Conservation (phyloP, 2,797 vertebrate genomes). For the Arvicola amphibius region DNA sequence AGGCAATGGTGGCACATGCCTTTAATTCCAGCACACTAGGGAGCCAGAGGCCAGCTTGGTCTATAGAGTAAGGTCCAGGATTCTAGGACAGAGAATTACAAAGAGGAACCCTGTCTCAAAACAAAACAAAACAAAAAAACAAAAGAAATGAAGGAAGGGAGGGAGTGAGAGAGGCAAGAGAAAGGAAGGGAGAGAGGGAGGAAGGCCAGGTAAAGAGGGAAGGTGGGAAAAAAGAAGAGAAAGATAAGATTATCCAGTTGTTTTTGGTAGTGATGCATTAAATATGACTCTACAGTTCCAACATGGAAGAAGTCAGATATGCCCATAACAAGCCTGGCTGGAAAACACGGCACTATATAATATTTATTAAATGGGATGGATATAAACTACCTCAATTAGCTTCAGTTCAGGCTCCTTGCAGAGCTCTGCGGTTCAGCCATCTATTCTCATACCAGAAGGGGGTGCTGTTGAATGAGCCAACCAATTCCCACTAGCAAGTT, state of each 20-base stretch:
- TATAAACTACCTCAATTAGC: not conserved
- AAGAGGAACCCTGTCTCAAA: not conserved
- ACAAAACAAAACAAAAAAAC: too few relatives aligned
- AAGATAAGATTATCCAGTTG: not conserved
- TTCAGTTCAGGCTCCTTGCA: not conserved
- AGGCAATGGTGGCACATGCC: not conserved
- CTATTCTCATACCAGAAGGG: conserved; percentile 57
- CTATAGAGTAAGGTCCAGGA: not conserved
- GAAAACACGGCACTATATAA: not conserved
- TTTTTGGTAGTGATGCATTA: not conserved
- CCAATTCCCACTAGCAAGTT: not conserved
- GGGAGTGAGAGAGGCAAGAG: accelerated
- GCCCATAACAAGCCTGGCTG: not conserved
- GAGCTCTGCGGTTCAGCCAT: not conserved
- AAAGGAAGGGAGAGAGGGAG: too few relatives aligned
- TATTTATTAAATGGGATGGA: too few relatives aligned
- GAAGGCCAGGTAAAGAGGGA: too few relatives aligned
- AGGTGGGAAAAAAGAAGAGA: too few relatives aligned
- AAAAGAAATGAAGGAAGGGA: accelerated
- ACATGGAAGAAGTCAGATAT: not conserved
- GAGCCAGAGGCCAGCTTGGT: not conserved
- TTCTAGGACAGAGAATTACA: not conserved
- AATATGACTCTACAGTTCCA: conserved; percentile 29
- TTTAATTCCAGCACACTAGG: not conserved
- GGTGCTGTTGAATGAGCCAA: conserved; percentile 5